A percentile compares a stretch with the other conserved stretches of the same genome.
phyloP scores from a whole-genome alignment of 1,140 invertebrate genomes.

The Palaemon carinicauda region DNA sequence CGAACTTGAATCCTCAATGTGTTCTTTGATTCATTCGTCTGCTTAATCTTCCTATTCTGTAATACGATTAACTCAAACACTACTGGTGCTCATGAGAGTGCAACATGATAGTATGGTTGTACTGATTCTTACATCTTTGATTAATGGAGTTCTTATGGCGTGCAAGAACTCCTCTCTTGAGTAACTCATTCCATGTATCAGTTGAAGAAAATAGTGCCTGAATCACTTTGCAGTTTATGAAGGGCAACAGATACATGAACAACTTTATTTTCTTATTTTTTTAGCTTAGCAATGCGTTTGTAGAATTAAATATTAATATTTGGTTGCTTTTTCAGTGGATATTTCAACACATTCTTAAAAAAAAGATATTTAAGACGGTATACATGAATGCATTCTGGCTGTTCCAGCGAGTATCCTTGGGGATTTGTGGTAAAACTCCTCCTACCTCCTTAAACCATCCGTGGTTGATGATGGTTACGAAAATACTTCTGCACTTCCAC shows the following conservation, averaged over 20 bases:
- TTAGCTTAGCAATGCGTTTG: neutral
- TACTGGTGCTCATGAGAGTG: too few relatives aligned
- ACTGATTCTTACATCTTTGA: too few relatives aligned
- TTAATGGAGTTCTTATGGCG: too few relatives aligned
- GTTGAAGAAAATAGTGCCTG: neutral
- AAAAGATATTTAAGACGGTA: neutral
- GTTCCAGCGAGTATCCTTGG: slow-evolving; percentile 16
- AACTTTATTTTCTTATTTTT: slow-evolving; percentile 9
- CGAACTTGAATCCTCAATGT: too few relatives aligned
- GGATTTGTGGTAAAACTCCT: slow-evolving; percentile 26
- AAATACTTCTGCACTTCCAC: slow-evolving; percentile 36
- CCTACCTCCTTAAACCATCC: slow-evolving; percentile 22
- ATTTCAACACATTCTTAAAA: neutral
- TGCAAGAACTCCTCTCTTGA: too few relatives aligned
- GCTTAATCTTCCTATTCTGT: too few relatives aligned
- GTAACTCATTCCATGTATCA: neutral
- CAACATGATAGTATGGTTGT: too few relatives aligned
- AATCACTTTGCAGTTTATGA: neutral
- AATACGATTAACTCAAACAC: too few relatives aligned
- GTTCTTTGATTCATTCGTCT: too few relatives aligned
- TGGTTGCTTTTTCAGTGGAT: neutral
- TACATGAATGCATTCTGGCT: slow-evolving; percentile 17
- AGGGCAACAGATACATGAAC: neutral
- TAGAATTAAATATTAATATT: slow-evolving; percentile 12
- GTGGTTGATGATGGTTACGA: slow-evolving; percentile 23